Conservation (phyloP, 2,888 invertebrate genomes). For the Strigamia crassipes region DNA sequence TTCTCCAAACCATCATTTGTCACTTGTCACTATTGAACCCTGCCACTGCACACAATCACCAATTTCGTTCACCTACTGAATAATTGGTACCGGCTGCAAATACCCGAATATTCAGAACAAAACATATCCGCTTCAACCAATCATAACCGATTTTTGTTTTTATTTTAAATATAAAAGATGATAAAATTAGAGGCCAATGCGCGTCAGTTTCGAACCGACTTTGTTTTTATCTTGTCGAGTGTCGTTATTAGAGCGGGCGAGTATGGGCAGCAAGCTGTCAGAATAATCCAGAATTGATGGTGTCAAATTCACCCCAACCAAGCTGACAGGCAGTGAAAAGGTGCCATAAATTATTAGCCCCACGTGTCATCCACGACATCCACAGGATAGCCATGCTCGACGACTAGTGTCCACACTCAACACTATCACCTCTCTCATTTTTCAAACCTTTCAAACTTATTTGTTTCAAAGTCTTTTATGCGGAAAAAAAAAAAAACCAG, state of each 20-base stretch:
- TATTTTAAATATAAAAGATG: background rate
- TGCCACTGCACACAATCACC: background rate
- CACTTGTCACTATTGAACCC: conserved; percentile 36
- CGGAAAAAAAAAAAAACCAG: background rate
- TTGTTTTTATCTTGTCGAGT: background rate
- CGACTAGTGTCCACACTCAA: conserved; percentile 8
- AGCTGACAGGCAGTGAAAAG: conserved; percentile 15
- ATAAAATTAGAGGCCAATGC: background rate
- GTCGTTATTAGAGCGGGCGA: background rate
- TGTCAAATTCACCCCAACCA: conserved; percentile 30
- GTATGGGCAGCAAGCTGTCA: conserved; percentile 22
- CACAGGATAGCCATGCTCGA: background rate
- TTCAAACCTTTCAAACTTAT: background rate
- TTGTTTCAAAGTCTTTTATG: background rate
- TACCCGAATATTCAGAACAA: background rate
- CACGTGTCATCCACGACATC: conserved; percentile 12
- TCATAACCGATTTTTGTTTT: background rate
- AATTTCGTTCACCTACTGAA: background rate
- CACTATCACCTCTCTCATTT: conserved; percentile 19
- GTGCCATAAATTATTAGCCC: background rate
- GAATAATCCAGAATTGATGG: conserved; percentile 30
- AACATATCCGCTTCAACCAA: background rate
- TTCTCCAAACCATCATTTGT: conserved; percentile 16
- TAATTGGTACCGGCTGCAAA: background rate
- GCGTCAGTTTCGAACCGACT: background rate